Evolutionary conservation across 2,888 invertebrate genomes (phyloP).

Genomic region (Altica lythri): DNA sequence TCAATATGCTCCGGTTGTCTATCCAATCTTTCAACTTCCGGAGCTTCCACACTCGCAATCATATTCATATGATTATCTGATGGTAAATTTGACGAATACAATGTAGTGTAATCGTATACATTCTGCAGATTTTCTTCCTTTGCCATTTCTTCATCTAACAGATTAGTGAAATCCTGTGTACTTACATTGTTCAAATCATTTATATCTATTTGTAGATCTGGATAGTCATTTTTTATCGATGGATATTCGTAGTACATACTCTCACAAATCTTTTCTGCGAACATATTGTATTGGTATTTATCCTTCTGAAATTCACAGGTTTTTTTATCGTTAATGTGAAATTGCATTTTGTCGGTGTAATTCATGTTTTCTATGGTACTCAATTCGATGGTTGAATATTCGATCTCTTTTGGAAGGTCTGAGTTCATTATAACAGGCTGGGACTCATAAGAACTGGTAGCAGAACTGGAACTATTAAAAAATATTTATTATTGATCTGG

Average conservation of each 20-base stretch:
- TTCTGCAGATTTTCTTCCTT: constrained; percentile 48
- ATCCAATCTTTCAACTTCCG: constrained; percentile 51
- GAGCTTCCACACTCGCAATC: constrained; percentile 49
- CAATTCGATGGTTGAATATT: constrained; percentile 53
- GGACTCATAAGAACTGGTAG: constrained; percentile 42
- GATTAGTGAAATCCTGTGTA: constrained; percentile 60
- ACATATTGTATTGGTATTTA: constrained; percentile 48
- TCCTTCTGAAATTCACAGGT: constrained; percentile 47
- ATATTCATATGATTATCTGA: constrained; percentile 49
- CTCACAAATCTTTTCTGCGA: constrained; percentile 51
- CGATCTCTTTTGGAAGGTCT: constrained; percentile 47
- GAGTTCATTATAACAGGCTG: constrained; percentile 32
- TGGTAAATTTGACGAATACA: constrained; percentile 46
- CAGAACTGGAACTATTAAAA: constrained; percentile 32
- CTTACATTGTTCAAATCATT: constrained; percentile 54
- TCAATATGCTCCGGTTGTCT: constrained; percentile 54
- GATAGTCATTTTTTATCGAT: constrained; percentile 52
- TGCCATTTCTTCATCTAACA: constrained; percentile 60
- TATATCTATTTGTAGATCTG: constrained; percentile 54
- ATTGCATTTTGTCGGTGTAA: constrained; percentile 47
- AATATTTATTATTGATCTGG: too few relatives aligned
- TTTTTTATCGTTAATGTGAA: constrained; percentile 48
- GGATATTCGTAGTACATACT: constrained; percentile 56
- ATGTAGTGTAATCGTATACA: constrained; percentile 51
- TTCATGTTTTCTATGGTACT: constrained; percentile 34